Evolutionary conservation across 2,888 invertebrate species (phyloP).

Genomic region (Strigamia maritima): DNA sequence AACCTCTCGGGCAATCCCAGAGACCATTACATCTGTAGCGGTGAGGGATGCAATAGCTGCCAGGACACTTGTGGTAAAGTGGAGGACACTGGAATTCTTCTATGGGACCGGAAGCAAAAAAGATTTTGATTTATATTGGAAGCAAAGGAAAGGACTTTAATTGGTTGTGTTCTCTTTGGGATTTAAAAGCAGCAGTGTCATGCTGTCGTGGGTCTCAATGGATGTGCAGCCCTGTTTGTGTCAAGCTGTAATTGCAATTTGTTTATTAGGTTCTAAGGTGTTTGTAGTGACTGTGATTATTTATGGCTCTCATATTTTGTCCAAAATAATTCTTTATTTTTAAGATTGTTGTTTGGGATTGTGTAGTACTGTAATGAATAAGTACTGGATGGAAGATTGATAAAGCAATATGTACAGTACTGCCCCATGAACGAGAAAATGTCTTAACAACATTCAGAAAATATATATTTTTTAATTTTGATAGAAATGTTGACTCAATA

Average conservation of each 20-base stretch:
- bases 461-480: too few relatives aligned
- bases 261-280: background rate
- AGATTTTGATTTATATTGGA: slow-evolving; percentile 7
- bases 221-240: background rate
- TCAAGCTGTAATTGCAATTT: background rate
- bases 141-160: background rate
- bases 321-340: too few relatives aligned
- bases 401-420: too few relatives aligned
- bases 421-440: too few relatives aligned
- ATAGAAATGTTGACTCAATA: too few relatives aligned
- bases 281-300: background rate
- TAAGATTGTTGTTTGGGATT: too few relatives aligned
- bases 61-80: slow-evolving; percentile 47
- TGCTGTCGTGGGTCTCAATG: background rate
- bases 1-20: slow-evolving; percentile 47
- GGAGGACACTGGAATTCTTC: slow-evolving; percentile 46
- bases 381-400: too few relatives aligned
- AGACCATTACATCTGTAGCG: slow-evolving; percentile 47
- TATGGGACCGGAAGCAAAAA: slow-evolving; percentile 35
- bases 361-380: too few relatives aligned
- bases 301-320: background rate
- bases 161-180: background rate
- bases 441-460: too few relatives aligned
- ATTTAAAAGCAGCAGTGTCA: background rate
- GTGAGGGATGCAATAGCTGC: slow-evolving; percentile 47